Evolutionary conservation across 2,797 vertebrate genomes (phyloP), one percentile per base, ranked within the genome.

Genomic region (Anas bahamensis): DNA sequence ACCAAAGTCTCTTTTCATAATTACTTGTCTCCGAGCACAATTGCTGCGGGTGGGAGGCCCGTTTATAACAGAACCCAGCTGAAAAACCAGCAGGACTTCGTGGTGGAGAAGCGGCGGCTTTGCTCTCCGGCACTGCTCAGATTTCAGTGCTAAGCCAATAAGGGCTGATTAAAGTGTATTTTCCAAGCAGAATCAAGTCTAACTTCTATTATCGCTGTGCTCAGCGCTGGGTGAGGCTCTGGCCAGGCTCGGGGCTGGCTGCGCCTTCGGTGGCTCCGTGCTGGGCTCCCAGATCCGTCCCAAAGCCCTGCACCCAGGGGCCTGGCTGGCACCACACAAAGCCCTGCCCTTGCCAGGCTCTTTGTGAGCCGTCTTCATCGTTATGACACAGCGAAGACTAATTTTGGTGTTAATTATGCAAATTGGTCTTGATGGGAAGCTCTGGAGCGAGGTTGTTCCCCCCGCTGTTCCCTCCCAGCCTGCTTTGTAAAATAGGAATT

Each of bases 331-430:
- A 74, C 29, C 35, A 63, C 41, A 46, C 4, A 12, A 59, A 69
- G 60, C 65, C 53, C 65, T 88, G 48, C 29, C 59, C 33, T 76
- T 6, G 0, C 41, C 55, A 69, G 16, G 5, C 57, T 72, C 71
- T 92, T 44, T 78, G 19, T 52, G 41, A 66, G 22, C 24, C 3
- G 0, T 35, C 64, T 74, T 48, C 29, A 56, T 64, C 2, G 2
- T 61, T 76, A 59, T 60, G 56, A 33, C 35, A 88, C 60, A 81
- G 57, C 0, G 4, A 55, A 89, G 35, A 44, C 28, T 83, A 46
- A 77, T 89, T 95, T 87, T 70, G 17, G 14, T 57, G 70, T 87
- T 91, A 79, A 79, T 86, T 76, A 77, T 70, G 73, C 89, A 83
- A 89, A 92, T 71, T 9, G 12, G 28, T 84, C 73, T 78, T 42